Base-by-base conservation (phyloP, 2,888 invertebrate genomes). In the Trimorus sp. region DNA sequence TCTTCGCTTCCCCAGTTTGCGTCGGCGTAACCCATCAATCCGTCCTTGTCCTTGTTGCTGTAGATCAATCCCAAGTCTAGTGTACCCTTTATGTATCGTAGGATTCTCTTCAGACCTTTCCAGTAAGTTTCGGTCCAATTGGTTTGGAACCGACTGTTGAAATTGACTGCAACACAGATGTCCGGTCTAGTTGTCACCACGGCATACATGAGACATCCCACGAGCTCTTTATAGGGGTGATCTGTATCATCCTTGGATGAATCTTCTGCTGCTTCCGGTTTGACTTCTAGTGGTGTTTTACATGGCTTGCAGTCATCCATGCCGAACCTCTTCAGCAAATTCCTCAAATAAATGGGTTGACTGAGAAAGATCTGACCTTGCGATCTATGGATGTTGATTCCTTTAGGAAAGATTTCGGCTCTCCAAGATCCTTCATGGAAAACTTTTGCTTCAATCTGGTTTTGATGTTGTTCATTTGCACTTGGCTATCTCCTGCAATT, bases 391-490 rank as follows among this genome's bases (percentile, higher is more conserved):
- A 88, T 83, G 12, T 85, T 83, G 8, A 88, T 87, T 26, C 88
- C 87, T n/a, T n/a, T 2, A 88, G 81, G 60, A 87, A 88, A 0
- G 65, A 78, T 37, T 83, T 69, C 7, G 81, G 77, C 42, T 77
- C 60, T 9, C 87, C 87, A 14, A 88, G 59, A 68, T 88, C 87
- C 73, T 86, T 86, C 83, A 88, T 87, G n/a, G 77, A 63, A 66
- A 88, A 88, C 60, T 63, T 74, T 12, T 59, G 71, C 56, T 68
- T 79, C 66, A 88, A 76, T 49, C 40, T 53, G 7, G 16, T 37
- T 66, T 84, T 86, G 12, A 87, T 54, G 8, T 82, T 38, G 11
- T 83, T 45, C 7, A 88, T 73, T 74, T 82, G 63, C 1, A 12
- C 48, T 59, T 58, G 42, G 54, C 81, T 48, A 51, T 84, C 84